These are phyloP conservation scores for Cyphomyrus plagiostoma DNA, from an alignment of 2,113 vertebrate genomes.

Conservation along the genomic window DNA sequence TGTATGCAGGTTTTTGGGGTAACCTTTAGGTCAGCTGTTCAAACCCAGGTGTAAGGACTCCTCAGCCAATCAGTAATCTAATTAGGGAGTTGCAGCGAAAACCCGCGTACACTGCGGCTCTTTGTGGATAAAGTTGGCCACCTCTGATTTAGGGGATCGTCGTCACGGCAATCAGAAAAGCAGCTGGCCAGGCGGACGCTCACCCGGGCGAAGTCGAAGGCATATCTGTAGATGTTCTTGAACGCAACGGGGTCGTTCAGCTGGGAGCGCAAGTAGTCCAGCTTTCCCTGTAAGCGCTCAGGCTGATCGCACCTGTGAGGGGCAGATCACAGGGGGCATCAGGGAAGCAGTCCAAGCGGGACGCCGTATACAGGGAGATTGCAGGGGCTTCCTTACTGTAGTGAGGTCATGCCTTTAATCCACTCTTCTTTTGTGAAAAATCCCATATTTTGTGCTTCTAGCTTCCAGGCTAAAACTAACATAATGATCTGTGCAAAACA, in stretches of 20 bases:
- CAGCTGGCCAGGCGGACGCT: slow-evolving; percentile 37
- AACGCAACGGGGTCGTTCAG: slow-evolving; percentile 82
- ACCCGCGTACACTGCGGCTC: too few species aligned
- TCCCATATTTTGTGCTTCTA: slow-evolving; percentile 92
- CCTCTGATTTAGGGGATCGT: neutral
- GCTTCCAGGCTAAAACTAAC: slow-evolving; percentile 95
- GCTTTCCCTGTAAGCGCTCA: slow-evolving; percentile 83
- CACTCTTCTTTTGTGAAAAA: slow-evolving; percentile 98
- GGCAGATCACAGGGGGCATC: neutral
- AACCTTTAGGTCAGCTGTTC: too few species aligned
- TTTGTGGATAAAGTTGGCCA: too few species aligned
- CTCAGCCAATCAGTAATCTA: too few species aligned
- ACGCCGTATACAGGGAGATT: neutral
- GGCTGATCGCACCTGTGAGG: slow-evolving; percentile 82
- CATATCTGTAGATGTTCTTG: slow-evolving; percentile 97
- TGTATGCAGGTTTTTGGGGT: too few species aligned
- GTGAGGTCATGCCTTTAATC: slow-evolving; percentile 89
- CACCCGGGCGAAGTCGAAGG: slow-evolving; percentile 95
- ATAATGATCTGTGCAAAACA: slow-evolving; percentile 76
- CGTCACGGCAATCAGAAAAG: neutral
- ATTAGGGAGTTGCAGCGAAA: too few species aligned
- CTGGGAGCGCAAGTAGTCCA: slow-evolving; percentile 81
- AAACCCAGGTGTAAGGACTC: too few species aligned
- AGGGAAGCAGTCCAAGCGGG: neutral
- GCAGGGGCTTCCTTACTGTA: slow-evolving; percentile 75